Percentiles rank a stretch among this genome's conserved stretches.
Evolutionary conservation across 2,888 invertebrate genomes (phyloP).

Genomic region (Pachydiplax longipennis): DNA sequence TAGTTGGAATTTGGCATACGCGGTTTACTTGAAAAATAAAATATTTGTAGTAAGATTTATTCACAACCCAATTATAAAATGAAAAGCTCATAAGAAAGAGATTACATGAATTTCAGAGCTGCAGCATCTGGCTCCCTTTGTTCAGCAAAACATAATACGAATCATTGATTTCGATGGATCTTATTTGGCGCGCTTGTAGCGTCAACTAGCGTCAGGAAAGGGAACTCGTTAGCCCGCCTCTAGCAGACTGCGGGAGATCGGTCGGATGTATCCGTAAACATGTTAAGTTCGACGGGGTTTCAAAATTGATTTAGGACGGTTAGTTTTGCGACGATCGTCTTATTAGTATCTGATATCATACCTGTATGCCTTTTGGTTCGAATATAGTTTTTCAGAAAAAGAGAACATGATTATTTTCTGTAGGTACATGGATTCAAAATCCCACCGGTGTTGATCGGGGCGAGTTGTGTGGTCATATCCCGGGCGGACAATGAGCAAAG

Average conservation of each 20-base stretch:
- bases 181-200: background rate
- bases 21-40: too few species aligned
- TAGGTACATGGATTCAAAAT: slow-evolving; percentile 22
- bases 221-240: background rate
- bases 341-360: background rate
- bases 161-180: slow-evolving; percentile 37
- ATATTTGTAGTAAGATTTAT: too few species aligned
- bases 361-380: background rate
- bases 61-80: too few species aligned
- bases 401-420: background rate
- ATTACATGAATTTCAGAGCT: too few species aligned
- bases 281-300: background rate
- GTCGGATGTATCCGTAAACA: slow-evolving; percentile 1
- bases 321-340: background rate
- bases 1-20: too few species aligned
- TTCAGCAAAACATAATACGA: background rate
- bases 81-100: too few species aligned
- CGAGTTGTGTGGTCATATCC: background rate
- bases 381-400: background rate
- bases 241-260: slow-evolving; percentile 34
- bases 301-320: background rate
- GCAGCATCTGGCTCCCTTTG: too few species aligned
- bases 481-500: slow-evolving; percentile 36
- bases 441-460: slow-evolving; percentile 19
- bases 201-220: background rate